Percentiles rank a stretch among this genome's conserved stretches.
phyloP scores from a whole-genome alignment of 1,140 invertebrate species.

The Leptoteleia sp. region DNA sequence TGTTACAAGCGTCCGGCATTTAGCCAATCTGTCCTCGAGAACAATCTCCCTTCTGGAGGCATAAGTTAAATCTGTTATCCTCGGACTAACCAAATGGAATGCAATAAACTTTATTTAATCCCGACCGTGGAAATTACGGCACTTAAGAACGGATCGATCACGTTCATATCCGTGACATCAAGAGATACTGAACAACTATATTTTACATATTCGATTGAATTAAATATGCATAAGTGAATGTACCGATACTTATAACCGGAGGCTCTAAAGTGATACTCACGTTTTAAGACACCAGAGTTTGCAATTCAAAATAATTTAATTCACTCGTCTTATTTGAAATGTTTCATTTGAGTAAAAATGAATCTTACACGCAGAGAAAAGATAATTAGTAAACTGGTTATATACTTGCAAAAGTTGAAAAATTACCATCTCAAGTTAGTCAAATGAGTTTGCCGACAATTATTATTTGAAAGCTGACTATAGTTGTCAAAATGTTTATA shows the following conservation, averaged over 20 bases:
- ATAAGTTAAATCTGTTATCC: slow-evolving; percentile 55
- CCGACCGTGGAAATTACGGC: slow-evolving; percentile 41
- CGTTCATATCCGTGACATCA: slow-evolving; percentile 23
- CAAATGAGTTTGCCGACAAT: too few species aligned
- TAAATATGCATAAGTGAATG: slow-evolving; percentile 14
- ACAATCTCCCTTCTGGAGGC: slow-evolving; percentile 33
- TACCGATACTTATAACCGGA: neutral
- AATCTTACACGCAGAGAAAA: too few species aligned
- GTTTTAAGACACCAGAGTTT: too few species aligned
- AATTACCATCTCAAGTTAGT: too few species aligned
- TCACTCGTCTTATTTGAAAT: too few species aligned
- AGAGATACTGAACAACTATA: slow-evolving; percentile 30
- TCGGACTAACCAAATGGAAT: slow-evolving; percentile 59
- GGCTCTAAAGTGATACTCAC: too few species aligned
- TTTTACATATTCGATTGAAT: slow-evolving; percentile 21
- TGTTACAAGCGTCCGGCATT: slow-evolving; percentile 22
- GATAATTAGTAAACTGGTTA: too few species aligned
- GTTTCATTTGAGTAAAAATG: too few species aligned
- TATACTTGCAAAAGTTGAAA: too few species aligned
- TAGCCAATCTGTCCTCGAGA: slow-evolving; percentile 30
- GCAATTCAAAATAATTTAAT: too few species aligned
- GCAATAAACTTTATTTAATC: slow-evolving; percentile 60
- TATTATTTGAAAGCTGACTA: too few species aligned
- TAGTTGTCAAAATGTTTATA: too few species aligned
- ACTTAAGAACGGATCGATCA: slow-evolving; percentile 39